phyloP scores from a whole-genome alignment of 2,888 invertebrate species.

The Aricia artaxerxes region DNA sequence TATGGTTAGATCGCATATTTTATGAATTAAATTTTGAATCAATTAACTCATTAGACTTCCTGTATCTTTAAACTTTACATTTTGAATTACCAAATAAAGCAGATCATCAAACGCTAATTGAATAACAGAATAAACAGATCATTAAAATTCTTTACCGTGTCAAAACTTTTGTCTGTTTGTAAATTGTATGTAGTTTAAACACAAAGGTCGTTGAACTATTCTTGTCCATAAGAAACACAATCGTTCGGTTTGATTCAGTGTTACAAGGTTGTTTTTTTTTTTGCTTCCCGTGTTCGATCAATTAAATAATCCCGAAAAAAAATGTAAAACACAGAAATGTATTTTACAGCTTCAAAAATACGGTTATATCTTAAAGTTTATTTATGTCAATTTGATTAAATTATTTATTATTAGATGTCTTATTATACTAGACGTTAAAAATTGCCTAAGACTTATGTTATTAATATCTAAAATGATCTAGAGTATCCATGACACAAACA shows the following conservation, averaged over 20 bases:
- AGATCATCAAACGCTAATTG: neutral
- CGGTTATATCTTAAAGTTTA: too few species aligned
- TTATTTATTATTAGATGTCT: too few species aligned
- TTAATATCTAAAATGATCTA: slow-evolving; percentile 6
- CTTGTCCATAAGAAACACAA: slow-evolving; percentile 34
- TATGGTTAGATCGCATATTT: neutral
- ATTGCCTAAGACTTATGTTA: neutral
- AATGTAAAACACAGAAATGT: too few species aligned
- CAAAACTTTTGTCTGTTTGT: neutral
- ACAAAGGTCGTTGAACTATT: slow-evolving; percentile 34
- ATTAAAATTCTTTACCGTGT: slow-evolving; percentile 12
- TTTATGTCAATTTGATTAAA: too few species aligned
- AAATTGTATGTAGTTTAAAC: slow-evolving; percentile 33
- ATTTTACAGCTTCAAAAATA: too few species aligned
- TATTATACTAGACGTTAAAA: neutral
- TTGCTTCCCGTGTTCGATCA: neutral
- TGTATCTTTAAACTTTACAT: neutral
- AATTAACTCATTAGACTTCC: too few species aligned
- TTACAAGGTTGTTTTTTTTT: slow-evolving; percentile 33
- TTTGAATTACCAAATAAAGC: neutral
- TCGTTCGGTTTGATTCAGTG: slow-evolving; percentile 35
- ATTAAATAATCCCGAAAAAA: neutral
- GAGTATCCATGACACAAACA: neutral
- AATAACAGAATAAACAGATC: neutral
- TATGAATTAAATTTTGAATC: too few species aligned